These are phyloP conservation scores for Serinus canaria DNA, from an alignment of 2,113 vertebrate genomes.

Conservation along the genomic window DNA sequence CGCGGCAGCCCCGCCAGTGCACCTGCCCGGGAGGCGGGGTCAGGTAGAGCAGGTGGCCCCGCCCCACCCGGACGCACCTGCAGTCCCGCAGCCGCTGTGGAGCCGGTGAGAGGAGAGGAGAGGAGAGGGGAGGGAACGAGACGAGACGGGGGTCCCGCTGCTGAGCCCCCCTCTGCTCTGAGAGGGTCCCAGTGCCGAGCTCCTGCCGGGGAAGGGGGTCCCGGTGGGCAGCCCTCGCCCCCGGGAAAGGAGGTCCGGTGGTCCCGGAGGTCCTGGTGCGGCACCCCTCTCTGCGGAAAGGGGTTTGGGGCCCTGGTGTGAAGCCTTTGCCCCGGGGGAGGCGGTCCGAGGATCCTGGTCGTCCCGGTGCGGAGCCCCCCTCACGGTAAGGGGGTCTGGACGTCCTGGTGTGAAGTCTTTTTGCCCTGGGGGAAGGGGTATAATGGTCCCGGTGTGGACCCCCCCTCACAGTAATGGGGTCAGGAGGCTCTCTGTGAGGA, in stretches of 20 bases:
- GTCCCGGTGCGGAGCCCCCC: background rate
- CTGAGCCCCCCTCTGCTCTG: background rate
- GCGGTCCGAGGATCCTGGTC: too few relatives aligned
- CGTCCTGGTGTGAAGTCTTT: background rate
- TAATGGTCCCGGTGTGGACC: background rate
- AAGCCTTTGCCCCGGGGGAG: background rate
- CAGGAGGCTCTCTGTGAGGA: too few relatives aligned
- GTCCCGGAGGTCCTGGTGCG: background rate
- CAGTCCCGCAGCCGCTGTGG: background rate
- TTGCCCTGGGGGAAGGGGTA: too few relatives aligned
- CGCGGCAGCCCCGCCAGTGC: background rate
- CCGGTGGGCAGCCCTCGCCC: rapidly evolving
- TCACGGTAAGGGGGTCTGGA: background rate
- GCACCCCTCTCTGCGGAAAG: background rate
- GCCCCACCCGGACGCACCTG: background rate
- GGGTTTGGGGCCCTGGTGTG: background rate
- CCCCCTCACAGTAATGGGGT: too few relatives aligned
- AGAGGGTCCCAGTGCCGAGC: background rate
- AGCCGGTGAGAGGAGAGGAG: background rate
- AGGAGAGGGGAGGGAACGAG: background rate
- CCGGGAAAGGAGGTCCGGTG: background rate
- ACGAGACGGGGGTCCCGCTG: background rate
- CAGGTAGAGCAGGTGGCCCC: background rate
- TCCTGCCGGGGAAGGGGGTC: too few relatives aligned
- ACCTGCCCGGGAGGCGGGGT: background rate